Conservation (phyloP, 2,797 vertebrate genomes). For the Eurystomus glaucurus region DNA sequence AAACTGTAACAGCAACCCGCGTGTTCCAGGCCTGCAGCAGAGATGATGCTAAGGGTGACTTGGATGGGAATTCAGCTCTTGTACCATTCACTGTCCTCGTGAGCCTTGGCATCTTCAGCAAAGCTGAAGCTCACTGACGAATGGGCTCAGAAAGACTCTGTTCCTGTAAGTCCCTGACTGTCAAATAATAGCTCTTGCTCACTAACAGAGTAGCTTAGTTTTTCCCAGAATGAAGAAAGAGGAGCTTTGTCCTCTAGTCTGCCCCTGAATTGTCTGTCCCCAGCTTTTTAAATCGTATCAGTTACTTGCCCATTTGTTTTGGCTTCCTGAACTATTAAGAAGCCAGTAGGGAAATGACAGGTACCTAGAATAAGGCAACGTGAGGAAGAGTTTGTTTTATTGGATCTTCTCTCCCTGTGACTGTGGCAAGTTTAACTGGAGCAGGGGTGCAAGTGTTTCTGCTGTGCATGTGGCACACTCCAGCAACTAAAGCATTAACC, state of each 20-base stretch:
- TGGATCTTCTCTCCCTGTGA: fast-evolving
- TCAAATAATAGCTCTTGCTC: not conserved
- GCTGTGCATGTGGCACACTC: not conserved
- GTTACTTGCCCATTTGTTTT: not conserved
- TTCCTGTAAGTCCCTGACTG: not conserved
- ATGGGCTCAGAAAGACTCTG: not conserved
- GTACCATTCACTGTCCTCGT: fast-evolving
- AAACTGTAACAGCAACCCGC: not conserved
- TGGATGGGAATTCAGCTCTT: not conserved
- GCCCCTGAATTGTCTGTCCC: not conserved
- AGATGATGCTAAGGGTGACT: not conserved
- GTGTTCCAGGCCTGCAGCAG: not conserved
- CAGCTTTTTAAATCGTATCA: not conserved
- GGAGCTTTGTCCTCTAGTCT: not conserved
- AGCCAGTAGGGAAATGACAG: not conserved
- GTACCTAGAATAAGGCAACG: not conserved
- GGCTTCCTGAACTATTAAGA: not conserved
- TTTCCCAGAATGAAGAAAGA: not conserved
- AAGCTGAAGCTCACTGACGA: not conserved
- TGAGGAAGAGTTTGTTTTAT: not conserved
- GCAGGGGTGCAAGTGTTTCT: not conserved
- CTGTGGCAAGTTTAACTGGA: not conserved
- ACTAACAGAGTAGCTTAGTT: not conserved
- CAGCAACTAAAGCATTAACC: not conserved
- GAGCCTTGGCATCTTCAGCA: not conserved